Base-by-base conservation (phyloP, 2,797 vertebrate species). In the Chelmon rostratus region DNA sequence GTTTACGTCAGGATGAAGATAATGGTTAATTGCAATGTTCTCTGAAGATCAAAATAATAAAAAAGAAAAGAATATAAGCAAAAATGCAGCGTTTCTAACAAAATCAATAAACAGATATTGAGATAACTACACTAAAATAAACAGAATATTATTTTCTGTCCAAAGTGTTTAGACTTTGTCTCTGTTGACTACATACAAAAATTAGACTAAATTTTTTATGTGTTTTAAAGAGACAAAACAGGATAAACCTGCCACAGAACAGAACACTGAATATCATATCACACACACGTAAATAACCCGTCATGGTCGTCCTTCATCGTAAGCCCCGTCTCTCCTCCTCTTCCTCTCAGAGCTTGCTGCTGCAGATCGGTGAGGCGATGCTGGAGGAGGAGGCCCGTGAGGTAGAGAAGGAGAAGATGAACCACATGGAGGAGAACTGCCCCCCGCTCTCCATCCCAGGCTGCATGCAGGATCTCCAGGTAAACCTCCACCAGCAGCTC, bases 371-470 rank as follows among this genome's bases (percentile, higher is more conserved):
- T 0, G 52, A 89, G 69, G 21, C 52, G 3, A 69, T 93, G 82
- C 23, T 94, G 79, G 90, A 94, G 54, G 86, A 93, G 56, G 93
- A 93, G 69, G 90, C 70, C 0, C 31, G 5, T 18, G 63, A 90
- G 42, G 79, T 71, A 0, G 70, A 89, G 65, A 1, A 50, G n/a
- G 83, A 92, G 78, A 94, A 93, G 81, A 57, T 46, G 61, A 85
- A 13, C 66, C 91, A 94, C 87, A 89, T 95, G 83, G 74, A 94
- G 44, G 93, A 93, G 54, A 90, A 68, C 67, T 95, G 94, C 49
- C 89, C 92, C 7, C 0, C 13, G 2, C 62, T 94, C 44, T 78
- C 84, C 53, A 1, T 89, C 52, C 86, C 90, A 3, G 76, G 68
- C 59, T 44, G 63, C 73, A 73, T 88, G 64, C 91, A 91, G 71